Base-by-base conservation (phyloP, 1,140 invertebrate species). In the Cheumatopsyche charites region DNA sequence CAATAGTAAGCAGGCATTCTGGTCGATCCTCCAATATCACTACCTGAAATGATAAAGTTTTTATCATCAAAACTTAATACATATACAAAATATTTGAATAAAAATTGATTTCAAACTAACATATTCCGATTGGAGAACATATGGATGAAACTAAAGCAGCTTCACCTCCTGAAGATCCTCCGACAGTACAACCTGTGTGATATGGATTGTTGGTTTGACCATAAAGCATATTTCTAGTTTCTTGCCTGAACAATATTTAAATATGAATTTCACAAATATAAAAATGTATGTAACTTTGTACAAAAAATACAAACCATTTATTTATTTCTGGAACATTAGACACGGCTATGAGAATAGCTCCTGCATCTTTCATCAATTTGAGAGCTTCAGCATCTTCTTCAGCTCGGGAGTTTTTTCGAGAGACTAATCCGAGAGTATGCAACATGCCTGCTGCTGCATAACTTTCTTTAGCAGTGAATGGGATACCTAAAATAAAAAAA, bases 191-290 rank as follows among this genome's bases (percentile, higher is more conserved):
- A 0, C 89, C 90, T 1, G 88, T 87, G 81, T 98, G 89, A 80
- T 98, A 98, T 0, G 97, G 96, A 86, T 99, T 99, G 73, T 89
- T 90, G 0, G 96, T 95, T 73, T 94, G 88, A 26, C 98, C 97
- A 79, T 93, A 94, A 45, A 97, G 82, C 83, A 94, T 94, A 83
- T 98, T 98, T 66, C 90, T 87, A 0, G 92, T 92, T 80, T 98
- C 97, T 78, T 88, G 89, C 93, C 94, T 95, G 78, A 88, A 85
- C 84, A 88, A 90, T 15, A 26, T 5, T 26, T 17, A 6, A 19
- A 61, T 61, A 3, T n/a, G n/a, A 3, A 29, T n/a, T 36, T 13
- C 58, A 25, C 15, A 21, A n/a, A 55, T 6, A 5, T 55, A n/a
- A 55, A 21, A n/a, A 55, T 21, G 15, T n/a, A 15, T 55, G 4